phyloP scores from a whole-genome alignment of 2,797 vertebrate species.

The Scolopax rusticola region DNA sequence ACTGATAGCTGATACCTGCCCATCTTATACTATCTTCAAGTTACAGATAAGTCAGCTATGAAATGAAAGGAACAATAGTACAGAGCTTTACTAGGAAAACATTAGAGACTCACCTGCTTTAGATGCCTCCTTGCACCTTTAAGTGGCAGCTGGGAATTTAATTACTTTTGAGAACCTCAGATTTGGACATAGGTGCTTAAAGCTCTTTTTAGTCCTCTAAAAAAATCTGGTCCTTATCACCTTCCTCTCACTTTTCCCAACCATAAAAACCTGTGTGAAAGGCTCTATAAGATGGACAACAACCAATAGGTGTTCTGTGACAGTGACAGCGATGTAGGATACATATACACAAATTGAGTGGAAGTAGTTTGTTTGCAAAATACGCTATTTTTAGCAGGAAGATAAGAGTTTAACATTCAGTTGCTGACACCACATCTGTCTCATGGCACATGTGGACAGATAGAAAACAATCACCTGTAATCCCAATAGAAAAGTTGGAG shows the following conservation, averaged over 20 bases:
- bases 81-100: background rate
- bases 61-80: slow-evolving; percentile 11
- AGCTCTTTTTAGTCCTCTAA: background rate
- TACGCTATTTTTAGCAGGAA: background rate
- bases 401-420: background rate
- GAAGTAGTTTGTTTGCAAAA: background rate
- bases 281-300: background rate
- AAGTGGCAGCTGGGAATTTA: background rate
- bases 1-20: background rate
- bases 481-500: background rate
- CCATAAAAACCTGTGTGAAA: background rate
- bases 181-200: background rate
- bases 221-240: slow-evolving; percentile 13
- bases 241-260: background rate
- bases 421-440: background rate
- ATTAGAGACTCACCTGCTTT: background rate
- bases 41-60: background rate
- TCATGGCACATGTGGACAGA: background rate
- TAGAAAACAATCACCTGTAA: background rate
- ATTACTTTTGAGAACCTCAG: background rate
- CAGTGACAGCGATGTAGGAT: background rate
- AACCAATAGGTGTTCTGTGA: background rate
- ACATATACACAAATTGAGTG: background rate
- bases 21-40: background rate
- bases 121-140: background rate